These are phyloP conservation scores for Daphoenositta chrysoptera DNA, from an alignment of 2,113 vertebrate genomes.

Conservation along the genomic window DNA sequence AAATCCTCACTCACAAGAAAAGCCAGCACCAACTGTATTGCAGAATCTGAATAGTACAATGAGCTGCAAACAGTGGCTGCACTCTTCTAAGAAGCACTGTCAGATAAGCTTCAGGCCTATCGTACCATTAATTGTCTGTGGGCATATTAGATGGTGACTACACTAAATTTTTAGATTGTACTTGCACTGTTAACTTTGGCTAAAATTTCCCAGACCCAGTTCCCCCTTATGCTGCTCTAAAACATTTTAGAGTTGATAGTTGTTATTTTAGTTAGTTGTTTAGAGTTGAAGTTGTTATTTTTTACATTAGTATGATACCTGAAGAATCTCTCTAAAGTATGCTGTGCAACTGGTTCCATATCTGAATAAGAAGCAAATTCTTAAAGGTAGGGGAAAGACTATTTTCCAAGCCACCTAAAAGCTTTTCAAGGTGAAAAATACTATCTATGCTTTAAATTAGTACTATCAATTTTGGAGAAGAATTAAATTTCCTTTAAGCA, in stretches of 20 bases:
- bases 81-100: background rate
- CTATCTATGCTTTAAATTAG: background rate
- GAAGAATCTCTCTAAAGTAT: background rate
- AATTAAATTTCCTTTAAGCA: background rate
- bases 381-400: background rate
- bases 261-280: too few relatives aligned
- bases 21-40: background rate
- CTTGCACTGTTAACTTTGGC: background rate
- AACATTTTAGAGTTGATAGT: background rate
- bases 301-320: background rate
- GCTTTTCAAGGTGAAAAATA: background rate
- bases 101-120: background rate
- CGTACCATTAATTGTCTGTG: accelerated
- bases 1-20: background rate
- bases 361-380: background rate
- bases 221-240: background rate
- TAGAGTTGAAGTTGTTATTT: background rate
- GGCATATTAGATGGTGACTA: background rate
- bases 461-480: background rate
- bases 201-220: background rate
- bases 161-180: background rate
- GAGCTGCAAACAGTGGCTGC: background rate
- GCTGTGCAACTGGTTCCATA: background rate
- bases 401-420: background rate
- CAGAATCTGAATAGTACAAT: background rate